phyloP scores from a whole-genome alignment of 2,113 vertebrate genomes.

The Odontophorus gujanensis region DNA sequence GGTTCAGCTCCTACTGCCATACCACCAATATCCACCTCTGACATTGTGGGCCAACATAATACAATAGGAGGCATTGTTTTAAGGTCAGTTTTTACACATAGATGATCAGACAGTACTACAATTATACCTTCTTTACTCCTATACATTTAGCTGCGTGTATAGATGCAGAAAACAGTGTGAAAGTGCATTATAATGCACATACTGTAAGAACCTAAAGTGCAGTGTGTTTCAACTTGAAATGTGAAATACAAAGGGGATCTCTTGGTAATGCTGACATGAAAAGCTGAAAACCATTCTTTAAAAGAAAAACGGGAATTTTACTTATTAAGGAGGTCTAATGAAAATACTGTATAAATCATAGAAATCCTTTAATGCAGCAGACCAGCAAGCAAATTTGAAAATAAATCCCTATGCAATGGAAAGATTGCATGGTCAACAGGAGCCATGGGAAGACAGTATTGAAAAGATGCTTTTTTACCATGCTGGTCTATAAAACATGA shows the following conservation, averaged over 20 bases:
- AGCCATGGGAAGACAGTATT: not conserved
- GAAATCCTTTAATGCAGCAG: not conserved
- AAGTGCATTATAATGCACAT: not conserved
- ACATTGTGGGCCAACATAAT: no score
- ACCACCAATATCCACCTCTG: no score
- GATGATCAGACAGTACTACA: not conserved
- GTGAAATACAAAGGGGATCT: not conserved
- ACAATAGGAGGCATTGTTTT: no score
- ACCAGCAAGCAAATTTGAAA: not conserved
- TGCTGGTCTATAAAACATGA: not conserved
- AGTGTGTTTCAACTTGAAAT: not conserved
- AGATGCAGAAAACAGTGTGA: not conserved
- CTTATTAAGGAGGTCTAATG: not conserved
- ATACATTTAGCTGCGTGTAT: not conserved
- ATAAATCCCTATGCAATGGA: not conserved
- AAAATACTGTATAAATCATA: not conserved
- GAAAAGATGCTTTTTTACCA: not conserved
- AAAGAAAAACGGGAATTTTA: not conserved
- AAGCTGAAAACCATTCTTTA: not conserved
- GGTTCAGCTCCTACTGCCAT: no score
- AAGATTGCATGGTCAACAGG: not conserved
- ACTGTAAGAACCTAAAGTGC: not conserved
- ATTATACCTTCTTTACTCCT: not conserved
- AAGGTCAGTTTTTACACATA: not conserved
- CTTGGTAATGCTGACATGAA: not conserved